Evolutionary conservation across 2,888 invertebrate species (phyloP).

Genomic region (Nomada goodeniana): DNA sequence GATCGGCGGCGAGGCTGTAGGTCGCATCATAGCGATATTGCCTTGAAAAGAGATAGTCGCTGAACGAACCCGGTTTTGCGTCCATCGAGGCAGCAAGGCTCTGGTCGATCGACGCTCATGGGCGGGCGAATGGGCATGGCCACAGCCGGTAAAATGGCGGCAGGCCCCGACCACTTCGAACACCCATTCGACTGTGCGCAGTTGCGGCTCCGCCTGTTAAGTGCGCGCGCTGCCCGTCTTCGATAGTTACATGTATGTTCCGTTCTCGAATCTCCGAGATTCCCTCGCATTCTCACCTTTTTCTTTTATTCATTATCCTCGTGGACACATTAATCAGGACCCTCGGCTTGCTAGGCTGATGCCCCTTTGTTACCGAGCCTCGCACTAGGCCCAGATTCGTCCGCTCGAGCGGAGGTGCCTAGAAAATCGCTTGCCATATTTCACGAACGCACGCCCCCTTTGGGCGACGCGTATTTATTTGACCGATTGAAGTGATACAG

Average conservation of each 20-base stretch:
- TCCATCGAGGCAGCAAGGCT: slow-evolving; percentile 48
- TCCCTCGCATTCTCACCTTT: not conserved
- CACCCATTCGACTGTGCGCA: slow-evolving; percentile 61
- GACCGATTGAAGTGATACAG: not conserved
- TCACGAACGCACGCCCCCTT: too few species aligned
- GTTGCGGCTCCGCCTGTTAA: slow-evolving; percentile 53
- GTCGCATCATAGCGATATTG: slow-evolving; percentile 47
- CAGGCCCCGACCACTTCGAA: slow-evolving; percentile 33
- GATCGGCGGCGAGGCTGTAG: slow-evolving; percentile 63
- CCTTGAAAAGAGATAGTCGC: slow-evolving; percentile 56
- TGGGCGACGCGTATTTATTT: too few species aligned
- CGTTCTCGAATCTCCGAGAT: slow-evolving; percentile 41
- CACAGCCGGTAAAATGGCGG: slow-evolving; percentile 65
- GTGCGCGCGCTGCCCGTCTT: slow-evolving; percentile 60
- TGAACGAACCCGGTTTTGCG: slow-evolving; percentile 58
- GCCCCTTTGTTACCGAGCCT: too few species aligned
- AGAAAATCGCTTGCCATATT: too few species aligned
- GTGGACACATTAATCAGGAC: not conserved
- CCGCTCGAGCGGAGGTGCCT: too few species aligned
- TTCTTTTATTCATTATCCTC: not conserved
- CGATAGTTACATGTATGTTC: slow-evolving; percentile 16
- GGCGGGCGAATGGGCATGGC: slow-evolving; percentile 52
- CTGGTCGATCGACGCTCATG: slow-evolving; percentile 60
- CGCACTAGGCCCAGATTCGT: too few species aligned
- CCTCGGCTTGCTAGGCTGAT: too few species aligned